Conservation (phyloP, 2,113 vertebrate genomes). For the Otis tarda region DNA sequence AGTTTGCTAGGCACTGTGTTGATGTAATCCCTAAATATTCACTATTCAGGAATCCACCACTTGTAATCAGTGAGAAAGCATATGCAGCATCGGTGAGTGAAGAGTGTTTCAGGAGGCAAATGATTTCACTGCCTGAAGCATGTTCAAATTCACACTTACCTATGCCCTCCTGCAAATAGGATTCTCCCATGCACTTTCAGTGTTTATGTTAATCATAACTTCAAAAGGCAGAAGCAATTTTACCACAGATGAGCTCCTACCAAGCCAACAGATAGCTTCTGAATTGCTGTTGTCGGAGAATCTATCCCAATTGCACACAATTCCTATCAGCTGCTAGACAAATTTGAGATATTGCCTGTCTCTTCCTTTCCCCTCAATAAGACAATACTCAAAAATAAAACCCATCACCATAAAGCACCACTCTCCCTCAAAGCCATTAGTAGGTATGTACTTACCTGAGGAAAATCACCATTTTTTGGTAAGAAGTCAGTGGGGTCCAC, state of each 20-base stretch:
- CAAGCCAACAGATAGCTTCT: neutral
- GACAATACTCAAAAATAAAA: neutral
- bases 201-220: neutral
- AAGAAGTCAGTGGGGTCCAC: slow-evolving; percentile 58
- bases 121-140: neutral
- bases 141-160: neutral
- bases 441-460: slow-evolving; percentile 68
- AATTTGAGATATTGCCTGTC: neutral
- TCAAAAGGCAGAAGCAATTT: neutral
- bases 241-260: neutral
- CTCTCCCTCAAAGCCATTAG: neutral
- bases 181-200: neutral
- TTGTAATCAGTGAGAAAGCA: neutral
- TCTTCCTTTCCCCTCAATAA: neutral
- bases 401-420: neutral
- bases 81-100: accelerated
- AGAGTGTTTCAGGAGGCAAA: neutral
- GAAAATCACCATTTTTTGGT: slow-evolving; percentile 69
- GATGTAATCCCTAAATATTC: neutral
- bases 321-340: neutral
- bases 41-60: neutral
- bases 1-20: neutral
- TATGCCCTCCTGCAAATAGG: neutral
- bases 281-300: neutral
- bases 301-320: neutral